Evolutionary conservation across 2,113 vertebrate species (phyloP), one percentile per base, ranked within the genome.

Genomic region (Drymodes brunneopygia): DNA sequence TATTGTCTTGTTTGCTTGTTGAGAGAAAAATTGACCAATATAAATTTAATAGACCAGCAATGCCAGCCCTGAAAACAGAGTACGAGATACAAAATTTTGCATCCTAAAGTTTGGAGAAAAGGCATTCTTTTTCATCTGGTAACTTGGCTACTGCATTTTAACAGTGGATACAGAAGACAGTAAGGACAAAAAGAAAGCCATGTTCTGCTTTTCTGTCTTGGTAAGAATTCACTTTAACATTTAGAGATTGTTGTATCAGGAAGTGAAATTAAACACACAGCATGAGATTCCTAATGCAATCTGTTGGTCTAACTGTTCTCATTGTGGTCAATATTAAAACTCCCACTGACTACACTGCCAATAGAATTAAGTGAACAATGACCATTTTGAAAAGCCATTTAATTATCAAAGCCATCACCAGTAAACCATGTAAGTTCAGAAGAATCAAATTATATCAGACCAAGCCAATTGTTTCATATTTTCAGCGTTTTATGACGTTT

Each of bases 201-300:
- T 23, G 70, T 81, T 94, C 81, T 82, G 81, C 78, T 90, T 90
- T 79, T 90, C 78, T 67, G 27, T 72, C 72, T 95, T 96, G 90
- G 94, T 92, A 95, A 75, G 69, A 67, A 88, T 56, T 61, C 50
- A 81, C 83, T 90, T 94, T 96, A 94, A 96, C 95, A 95, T 96
- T 96, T 96, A 94, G 94, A 86, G 77, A 84, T 13, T 96, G 90
- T 86, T 93, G 64, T 81, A 95, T 72, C 81, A 95, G 83, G 92
- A 96, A 96, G 80, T 57, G 86, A 96, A 95, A 96, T 88, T 88
- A 94, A 96, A 95, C 87, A 90, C 86, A 86, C 94, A 88, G 91
- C 88, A 94, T 84, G 89, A 53, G 74, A 93, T 80, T 96, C 90
- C 86, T 95, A 89, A 86, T 73, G 88, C 92, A 87, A 94, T 95